These are phyloP conservation scores for Vombatus ursinus DNA, from an alignment of 2,113 vertebrate species.

Conservation along the genomic window DNA sequence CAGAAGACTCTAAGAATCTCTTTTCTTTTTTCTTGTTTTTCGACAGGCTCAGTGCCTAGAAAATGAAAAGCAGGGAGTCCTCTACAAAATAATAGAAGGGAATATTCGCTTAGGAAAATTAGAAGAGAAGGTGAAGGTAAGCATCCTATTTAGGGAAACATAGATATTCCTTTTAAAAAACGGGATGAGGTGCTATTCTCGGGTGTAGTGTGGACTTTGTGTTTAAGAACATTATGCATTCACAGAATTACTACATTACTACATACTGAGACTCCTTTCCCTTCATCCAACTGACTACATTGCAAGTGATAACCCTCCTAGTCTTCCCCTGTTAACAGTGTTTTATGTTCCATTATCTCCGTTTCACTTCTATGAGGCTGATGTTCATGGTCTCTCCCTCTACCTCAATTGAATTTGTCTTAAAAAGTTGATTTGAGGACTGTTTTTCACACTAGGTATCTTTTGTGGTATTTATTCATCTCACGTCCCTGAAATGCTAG, in stretches of 20 bases:
- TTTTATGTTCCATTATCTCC: not conserved
- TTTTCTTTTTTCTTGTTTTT: not conserved
- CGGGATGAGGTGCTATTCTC: not conserved
- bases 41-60: constrained; percentile 88
- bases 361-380: not conserved
- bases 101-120: constrained; percentile 88
- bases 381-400: not conserved
- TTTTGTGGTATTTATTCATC: not conserved
- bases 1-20: not conserved
- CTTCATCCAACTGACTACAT: not conserved
- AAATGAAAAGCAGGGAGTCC: constrained; percentile 88
- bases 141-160: constrained; percentile 29
- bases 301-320: not conserved
- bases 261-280: not conserved
- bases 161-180: not conserved
- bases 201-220: not conserved
- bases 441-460: not conserved
- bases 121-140: constrained; percentile 94
- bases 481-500: not conserved
- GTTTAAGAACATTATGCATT: not conserved
- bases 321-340: not conserved
- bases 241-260: not conserved
- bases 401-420: not conserved
- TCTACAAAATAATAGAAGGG: constrained; percentile 86
- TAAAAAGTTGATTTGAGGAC: not conserved